Conservation (phyloP, 2,113 vertebrate genomes). For the Chaetura pelagica region DNA sequence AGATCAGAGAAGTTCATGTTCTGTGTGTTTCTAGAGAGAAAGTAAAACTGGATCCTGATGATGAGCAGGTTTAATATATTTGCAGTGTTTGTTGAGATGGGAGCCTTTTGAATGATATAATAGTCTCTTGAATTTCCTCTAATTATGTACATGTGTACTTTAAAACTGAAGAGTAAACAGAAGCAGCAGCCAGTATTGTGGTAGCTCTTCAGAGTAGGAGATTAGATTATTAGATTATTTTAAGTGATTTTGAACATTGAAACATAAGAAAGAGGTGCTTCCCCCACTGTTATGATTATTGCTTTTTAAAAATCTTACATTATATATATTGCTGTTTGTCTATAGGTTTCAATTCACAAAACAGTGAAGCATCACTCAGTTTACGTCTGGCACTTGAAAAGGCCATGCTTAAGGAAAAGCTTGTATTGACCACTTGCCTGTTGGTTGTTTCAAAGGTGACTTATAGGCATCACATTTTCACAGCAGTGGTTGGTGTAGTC, state of each 20-base stretch:
- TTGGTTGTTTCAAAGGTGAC: not conserved
- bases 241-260: not conserved
- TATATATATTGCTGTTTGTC: not conserved
- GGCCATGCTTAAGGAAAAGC: accelerated
- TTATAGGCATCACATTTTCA: accelerated
- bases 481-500: not conserved
- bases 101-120: not conserved
- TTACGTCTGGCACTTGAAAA: not conserved
- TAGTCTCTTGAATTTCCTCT: not conserved
- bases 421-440: accelerated
- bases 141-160: not conserved
- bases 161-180: not conserved
- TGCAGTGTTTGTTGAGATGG: not conserved
- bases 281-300: not conserved
- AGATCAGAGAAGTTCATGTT: not conserved
- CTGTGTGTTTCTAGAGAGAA: not conserved
- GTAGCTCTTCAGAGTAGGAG: not conserved
- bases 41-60: not conserved
- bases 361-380: not conserved
- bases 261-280: accelerated
- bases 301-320: not conserved
- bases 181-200: not conserved
- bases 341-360: not conserved
- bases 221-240: not conserved
- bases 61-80: not conserved